Percentiles rank a stretch among this genome's conserved stretches.
These are phyloP conservation scores for Caenorhabditis wallacei DNA, from an alignment of 2,888 invertebrate species.

Conservation along the genomic window DNA sequence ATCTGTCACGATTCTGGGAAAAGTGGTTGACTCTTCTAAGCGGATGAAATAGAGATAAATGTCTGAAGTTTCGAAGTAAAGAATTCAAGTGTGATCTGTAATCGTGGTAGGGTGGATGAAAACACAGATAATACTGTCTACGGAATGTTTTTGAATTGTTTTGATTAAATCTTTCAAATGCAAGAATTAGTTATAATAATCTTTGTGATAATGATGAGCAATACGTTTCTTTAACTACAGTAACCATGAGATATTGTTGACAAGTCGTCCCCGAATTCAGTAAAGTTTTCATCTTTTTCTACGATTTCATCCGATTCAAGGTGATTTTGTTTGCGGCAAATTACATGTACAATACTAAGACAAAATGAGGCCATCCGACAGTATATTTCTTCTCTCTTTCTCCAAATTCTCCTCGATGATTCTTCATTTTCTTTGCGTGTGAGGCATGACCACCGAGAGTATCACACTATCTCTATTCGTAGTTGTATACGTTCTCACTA, in stretches of 20 bases:
- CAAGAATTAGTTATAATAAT: too few species aligned
- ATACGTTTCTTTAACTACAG: too few species aligned
- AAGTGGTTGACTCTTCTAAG: constrained; percentile 2
- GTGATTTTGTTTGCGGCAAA: background rate
- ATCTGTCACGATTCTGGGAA: constrained; percentile 14
- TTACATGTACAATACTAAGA: background rate
- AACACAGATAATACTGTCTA: constrained; percentile 6
- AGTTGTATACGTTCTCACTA: constrained; percentile 24
- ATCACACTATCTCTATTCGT: constrained; percentile 39
- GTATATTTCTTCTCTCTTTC: constrained; percentile 32
- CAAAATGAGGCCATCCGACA: constrained; percentile 18
- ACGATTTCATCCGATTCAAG: background rate
- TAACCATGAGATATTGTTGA: background rate
- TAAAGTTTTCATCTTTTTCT: background rate
- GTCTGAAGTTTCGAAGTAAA: background rate
- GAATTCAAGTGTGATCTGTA: constrained; percentile 15
- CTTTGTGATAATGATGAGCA: too few species aligned
- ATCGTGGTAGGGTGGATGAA: background rate
- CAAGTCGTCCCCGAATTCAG: too few species aligned
- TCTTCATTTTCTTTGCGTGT: constrained; percentile 12
- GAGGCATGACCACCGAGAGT: constrained; percentile 25
- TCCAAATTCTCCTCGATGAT: constrained; percentile 3
- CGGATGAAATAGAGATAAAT: constrained; percentile 1
- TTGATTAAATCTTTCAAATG: too few species aligned
- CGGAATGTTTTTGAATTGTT: background rate